Evolutionary conservation across 1,140 invertebrate species (phyloP), one percentile per base, ranked within the genome.

Genomic region (Rhopalosiphum maidis): DNA sequence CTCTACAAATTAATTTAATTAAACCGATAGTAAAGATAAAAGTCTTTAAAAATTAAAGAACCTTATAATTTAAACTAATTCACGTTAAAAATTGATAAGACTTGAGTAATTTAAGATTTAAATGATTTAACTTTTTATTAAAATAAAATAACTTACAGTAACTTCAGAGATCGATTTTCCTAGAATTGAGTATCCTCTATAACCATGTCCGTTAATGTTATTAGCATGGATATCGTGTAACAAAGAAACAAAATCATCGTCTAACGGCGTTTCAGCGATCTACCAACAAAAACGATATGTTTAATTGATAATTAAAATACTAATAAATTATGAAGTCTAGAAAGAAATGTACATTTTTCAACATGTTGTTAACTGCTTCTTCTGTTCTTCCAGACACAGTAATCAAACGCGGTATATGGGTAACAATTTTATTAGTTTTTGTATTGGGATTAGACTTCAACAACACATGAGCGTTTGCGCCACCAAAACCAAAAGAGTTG

Each of bases 401-500:
- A 37, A 98, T 96, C 21, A 99, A 95, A 94, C 98, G 96, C 3
- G 97, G 97, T 88, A 96, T 94, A 7, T 94, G 95, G 15, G 95
- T 95, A 83, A 96, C 95, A 43, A 96, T 95, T 25, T 96, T 95
- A 2, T 96, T 95, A 6, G 95, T 94, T 95, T 97, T 97, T 41
- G 96, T 96, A 94, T 97, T 97, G 0, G 96, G 96, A 95, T 98
- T 97, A 1, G 97, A 97, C 94, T 97, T 97, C 0, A 99, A 95
- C 91, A 99, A 96, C 0, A 98, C 95, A 95, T 99, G 99, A 30
- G 98, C 98, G 95, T 99, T 99, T 37, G 98, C 98, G 89, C 99
- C 99, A 93, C 99, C 99, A 96, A 99, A 99, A 35, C 99, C 99
- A 95, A 99, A 99, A 5, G 98, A 99, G 95, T 99, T 99, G 2